These are phyloP conservation scores for Coptotermes formosanus DNA, from an alignment of 1,140 invertebrate genomes.

Conservation along the genomic window DNA sequence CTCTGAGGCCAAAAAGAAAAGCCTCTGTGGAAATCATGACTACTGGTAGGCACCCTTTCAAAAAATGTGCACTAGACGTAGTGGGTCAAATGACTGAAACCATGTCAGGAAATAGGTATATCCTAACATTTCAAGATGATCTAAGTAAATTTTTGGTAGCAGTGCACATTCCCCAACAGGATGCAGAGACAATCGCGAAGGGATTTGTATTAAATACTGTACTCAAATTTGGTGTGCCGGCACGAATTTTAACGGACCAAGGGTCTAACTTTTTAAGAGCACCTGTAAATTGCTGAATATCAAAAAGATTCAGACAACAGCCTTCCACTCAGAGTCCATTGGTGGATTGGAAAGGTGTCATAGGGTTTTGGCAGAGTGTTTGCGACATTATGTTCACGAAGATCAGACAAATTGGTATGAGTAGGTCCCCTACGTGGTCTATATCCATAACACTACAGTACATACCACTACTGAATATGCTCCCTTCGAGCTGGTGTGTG, in stretches of 20 bases:
- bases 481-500: too few species aligned
- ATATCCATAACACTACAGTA: too few species aligned
- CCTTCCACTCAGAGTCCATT: not conserved
- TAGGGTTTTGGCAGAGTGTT: too few species aligned
- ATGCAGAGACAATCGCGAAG: constrained; percentile 14
- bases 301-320: not conserved
- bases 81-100: constrained; percentile 32
- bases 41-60: not conserved
- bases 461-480: too few species aligned
- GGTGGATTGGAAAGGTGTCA: too few species aligned
- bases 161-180: constrained; percentile 23
- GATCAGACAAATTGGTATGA: too few species aligned
- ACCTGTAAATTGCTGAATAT: not conserved
- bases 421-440: too few species aligned
- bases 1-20: not conserved
- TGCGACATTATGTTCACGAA: too few species aligned
- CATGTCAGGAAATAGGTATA: too few species aligned
- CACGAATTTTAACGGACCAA: too few species aligned
- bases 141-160: constrained; percentile 34
- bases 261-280: too few species aligned
- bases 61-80: constrained; percentile 30
- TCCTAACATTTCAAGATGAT: too few species aligned
- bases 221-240: not conserved
- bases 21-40: not conserved
- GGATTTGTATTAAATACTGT: not conserved